Evolutionary conservation across 2,113 vertebrate species (phyloP), one percentile per base, ranked within the genome.

Genomic region (Elephas maximus): DNA sequence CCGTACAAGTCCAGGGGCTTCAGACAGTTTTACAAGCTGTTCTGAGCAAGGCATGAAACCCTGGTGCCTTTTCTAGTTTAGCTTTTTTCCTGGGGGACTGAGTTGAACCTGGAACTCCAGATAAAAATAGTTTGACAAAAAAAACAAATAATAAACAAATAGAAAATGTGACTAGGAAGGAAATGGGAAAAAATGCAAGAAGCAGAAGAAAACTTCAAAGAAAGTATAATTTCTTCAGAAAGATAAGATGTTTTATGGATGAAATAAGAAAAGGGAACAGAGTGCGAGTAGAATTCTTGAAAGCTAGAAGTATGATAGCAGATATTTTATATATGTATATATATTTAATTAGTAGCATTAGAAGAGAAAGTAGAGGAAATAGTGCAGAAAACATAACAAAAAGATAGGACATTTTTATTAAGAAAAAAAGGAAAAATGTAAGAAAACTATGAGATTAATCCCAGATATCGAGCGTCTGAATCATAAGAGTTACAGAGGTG

Each of bases 71-170:
- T 87, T 94, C 76, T 94, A 96, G 95, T 89, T 97, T 93, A 97
- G 89, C 88, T 96, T 98, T 97, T 76, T 88, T 95, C 37, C 77
- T 37, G 2, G 62, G 95, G 76, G 80, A 91, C 91, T 93, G 96
- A 98, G 98, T 93, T 91, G 94, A 98, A 98, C 57, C 78, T 48
- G 44, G 90, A 95, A 97, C 93, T 97, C 96, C 90, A 98, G 98
- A 98, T 98, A 98, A 98, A 98, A 98, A 98, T 98, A 98, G 97
- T 98, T 98, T 90, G 91, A 96, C 92, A 98, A 98, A 99, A 99
- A 98, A 48, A 48, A 48, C 48, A 10, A 69, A 12, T 33, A 30
- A 69, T 33, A 69, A 69, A 21, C 57, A 79, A 20, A 48, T 6
- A 48, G 48, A 48, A 37, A 84, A 78, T 89, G 14, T 90, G 51